Conservation (phyloP, 2,797 vertebrate genomes). For the Perdix hodgsoniae region DNA sequence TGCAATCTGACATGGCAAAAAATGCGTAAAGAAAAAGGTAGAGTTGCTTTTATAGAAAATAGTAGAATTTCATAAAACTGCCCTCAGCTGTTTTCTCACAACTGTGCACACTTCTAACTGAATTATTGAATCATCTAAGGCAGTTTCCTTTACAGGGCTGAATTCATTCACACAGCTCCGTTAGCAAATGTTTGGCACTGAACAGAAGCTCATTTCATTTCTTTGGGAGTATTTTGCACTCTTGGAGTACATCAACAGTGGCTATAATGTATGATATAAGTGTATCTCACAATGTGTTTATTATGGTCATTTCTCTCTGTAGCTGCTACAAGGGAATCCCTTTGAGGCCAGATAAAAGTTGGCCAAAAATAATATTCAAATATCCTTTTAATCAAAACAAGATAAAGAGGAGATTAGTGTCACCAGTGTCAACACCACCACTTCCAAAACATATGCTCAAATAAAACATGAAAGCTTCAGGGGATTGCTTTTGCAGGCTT, state of each 20-base stretch:
- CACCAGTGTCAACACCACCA: conserved; percentile 64
- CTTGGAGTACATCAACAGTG: conserved; percentile 44
- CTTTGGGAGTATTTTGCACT: conserved; percentile 45
- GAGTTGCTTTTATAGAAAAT: background rate
- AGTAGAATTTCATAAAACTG: background rate
- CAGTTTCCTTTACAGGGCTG: conserved; percentile 11
- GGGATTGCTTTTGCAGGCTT: conserved; percentile 71
- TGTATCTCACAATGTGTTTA: conserved; percentile 60
- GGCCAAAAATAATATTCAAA: conserved; percentile 76
- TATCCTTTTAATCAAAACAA: conserved; percentile 74
- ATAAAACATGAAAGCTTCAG: conserved; percentile 75
- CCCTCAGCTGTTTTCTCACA: conserved; percentile 7
- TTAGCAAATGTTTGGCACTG: conserved; percentile 11
- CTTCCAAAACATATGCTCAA: conserved; percentile 75
- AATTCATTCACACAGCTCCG: conserved; percentile 47
- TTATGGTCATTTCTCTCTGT: conserved; percentile 59
- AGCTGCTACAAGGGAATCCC: conserved; percentile 60
- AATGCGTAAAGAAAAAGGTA: background rate
- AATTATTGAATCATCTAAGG: conserved; percentile 14
- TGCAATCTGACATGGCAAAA: background rate
- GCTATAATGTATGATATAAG: conserved; percentile 45
- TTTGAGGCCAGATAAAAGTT: conserved; percentile 73
- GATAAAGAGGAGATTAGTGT: conserved; percentile 72
- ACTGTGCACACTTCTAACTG: background rate
- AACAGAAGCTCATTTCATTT: conserved; percentile 46